Percentiles rank a stretch among this genome's conserved stretches.
Evolutionary conservation across 2,888 invertebrate species (phyloP).

Genomic region (Platycheirus rosarum): DNA sequence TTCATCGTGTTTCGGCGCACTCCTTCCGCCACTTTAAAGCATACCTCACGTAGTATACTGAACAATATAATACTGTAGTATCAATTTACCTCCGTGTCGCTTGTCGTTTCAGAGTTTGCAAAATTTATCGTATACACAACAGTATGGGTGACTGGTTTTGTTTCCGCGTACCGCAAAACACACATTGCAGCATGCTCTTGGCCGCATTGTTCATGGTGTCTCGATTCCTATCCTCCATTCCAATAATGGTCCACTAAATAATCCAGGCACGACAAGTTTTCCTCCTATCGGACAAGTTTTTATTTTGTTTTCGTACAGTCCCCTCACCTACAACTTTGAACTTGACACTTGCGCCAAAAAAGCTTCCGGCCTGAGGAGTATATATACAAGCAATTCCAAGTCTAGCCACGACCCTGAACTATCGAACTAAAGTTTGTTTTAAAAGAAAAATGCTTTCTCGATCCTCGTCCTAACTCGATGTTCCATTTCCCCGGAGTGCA

Average conservation of each 20-base stretch:
- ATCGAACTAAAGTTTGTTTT: conserved; percentile 54
- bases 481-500: conserved; percentile 48
- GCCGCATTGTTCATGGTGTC: conserved; percentile 50
- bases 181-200: conserved; percentile 49
- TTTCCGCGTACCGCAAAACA: conserved; percentile 66
- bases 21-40: conserved; percentile 18
- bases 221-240: conserved; percentile 28
- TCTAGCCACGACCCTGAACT: conserved; percentile 72
- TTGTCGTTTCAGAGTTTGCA: conserved; percentile 58
- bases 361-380: conserved; percentile 11
- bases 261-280: conserved; percentile 70
- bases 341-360: conserved; percentile 68
- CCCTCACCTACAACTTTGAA: conserved; percentile 58
- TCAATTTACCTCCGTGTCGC: conserved; percentile 62
- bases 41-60: conserved; percentile 58
- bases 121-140: conserved; percentile 59
- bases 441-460: neutral
- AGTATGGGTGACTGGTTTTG: conserved; percentile 57
- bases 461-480: conserved; percentile 17
- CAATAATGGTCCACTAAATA: conserved; percentile 71
- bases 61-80: conserved; percentile 50
- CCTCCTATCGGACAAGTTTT: conserved; percentile 51
- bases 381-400: conserved; percentile 48
- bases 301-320: conserved; percentile 13
- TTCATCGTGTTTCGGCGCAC: conserved; percentile 22